Base-by-base conservation (phyloP, 1,140 invertebrate genomes). In the Zaprionus ornatus region DNA sequence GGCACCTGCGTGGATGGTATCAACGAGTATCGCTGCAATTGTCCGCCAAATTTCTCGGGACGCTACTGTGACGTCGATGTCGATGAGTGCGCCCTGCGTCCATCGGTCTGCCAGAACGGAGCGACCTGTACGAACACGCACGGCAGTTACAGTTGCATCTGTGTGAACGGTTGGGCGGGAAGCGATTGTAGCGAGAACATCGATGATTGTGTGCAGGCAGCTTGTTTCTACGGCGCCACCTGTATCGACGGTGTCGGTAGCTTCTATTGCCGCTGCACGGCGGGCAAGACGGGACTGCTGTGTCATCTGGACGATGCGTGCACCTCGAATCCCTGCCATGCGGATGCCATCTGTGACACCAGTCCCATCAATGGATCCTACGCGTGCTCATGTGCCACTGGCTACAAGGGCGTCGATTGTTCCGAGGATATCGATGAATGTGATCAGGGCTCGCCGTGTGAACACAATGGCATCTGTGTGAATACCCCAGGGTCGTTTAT, bases 281-380 rank as follows among this genome's bases (percentile, higher is more conserved):
- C 96, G 3, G 98, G 98, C 48, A 99, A 99, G 94, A 99, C 98
- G 76, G 97, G 97, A 87, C 93, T 99, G 12, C 94, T 99, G 1
- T 99, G 98, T 84, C 98, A 99, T 91, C 93, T 99, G 92, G 97
- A 99, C 69, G 98, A 99, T 92, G 98, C 98, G 0, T 99, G 98
- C 92, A 97, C 97, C 0, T 98, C 97, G n/a, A 98, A 98, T 93
- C 98, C 98, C 0, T 99, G 98, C 91, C 97, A 98, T 82, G 95
- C 96, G 0, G 97, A 97, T 72, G 97, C 98, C 6, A 97, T 97
- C 76, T 99, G 98, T 90, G 97, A 99, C 92, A 99, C 98, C 0
- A 98, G 97, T 77, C 98, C 98, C 10, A 98, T 99, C 75, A 98
- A 98, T 86, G 98, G 98, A 0, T 97, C 97, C 4, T 98, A 97